Percentiles rank a stretch among this genome's conserved stretches.
phyloP scores from a whole-genome alignment of 2,888 invertebrate genomes.

The Chaetogeoica ovagalla region DNA sequence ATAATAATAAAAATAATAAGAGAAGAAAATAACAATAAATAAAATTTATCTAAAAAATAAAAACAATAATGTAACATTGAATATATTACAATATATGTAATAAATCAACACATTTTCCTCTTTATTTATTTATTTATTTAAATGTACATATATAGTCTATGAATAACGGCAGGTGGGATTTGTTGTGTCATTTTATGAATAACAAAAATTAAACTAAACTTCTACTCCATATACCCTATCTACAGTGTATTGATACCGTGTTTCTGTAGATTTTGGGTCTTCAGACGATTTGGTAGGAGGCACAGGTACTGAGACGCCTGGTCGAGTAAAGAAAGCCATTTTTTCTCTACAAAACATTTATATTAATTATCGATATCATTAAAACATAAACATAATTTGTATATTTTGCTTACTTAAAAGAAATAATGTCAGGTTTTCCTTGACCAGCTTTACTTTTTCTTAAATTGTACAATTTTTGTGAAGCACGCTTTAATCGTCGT shows the following conservation, averaged over 20 bases:
- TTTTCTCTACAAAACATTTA: slow-evolving; percentile 73
- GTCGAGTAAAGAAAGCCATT: slow-evolving; percentile 92
- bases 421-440: slow-evolving; percentile 86
- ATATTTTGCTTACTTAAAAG: slow-evolving; percentile 77
- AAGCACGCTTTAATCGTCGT: slow-evolving; percentile 82
- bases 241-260: slow-evolving; percentile 60
- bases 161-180: slow-evolving; percentile 51
- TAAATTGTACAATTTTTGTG: slow-evolving; percentile 87
- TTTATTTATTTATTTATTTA: slow-evolving; percentile 19
- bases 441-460: slow-evolving; percentile 84
- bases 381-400: not conserved
- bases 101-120: slow-evolving; percentile 24
- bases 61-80: slow-evolving; percentile 52
- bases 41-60: slow-evolving; percentile 50
- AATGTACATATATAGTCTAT: slow-evolving; percentile 50
- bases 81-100: slow-evolving; percentile 39
- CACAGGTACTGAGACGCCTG: slow-evolving; percentile 75
- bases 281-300: slow-evolving; percentile 62
- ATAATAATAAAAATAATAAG: slow-evolving; percentile 40
- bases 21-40: slow-evolving; percentile 50
- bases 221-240: slow-evolving; percentile 83
- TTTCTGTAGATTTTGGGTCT: slow-evolving; percentile 37
- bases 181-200: slow-evolving; percentile 36
- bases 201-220: slow-evolving; percentile 64
- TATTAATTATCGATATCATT: not conserved